Conservation (phyloP, 2,888 invertebrate genomes). For the Phaedon cochleariae region DNA sequence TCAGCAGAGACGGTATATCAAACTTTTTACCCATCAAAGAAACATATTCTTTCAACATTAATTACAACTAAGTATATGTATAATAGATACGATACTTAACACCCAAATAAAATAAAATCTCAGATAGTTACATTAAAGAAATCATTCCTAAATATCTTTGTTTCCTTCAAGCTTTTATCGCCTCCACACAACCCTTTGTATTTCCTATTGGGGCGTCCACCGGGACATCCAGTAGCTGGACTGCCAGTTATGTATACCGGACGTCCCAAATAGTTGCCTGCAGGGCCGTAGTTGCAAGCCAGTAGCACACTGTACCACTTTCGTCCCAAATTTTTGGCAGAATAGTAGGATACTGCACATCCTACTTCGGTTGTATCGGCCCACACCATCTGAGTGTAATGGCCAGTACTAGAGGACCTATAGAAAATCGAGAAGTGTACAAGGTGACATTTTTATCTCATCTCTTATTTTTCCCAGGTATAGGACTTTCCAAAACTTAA, state of each 20-base stretch:
- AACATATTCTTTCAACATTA: too few relatives aligned
- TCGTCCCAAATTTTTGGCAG: slow-evolving; percentile 29
- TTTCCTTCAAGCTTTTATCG: slow-evolving; percentile 15
- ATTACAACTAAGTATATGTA: too few relatives aligned
- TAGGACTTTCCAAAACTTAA: too few relatives aligned
- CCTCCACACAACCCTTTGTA: slow-evolving; percentile 52
- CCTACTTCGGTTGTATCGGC: slow-evolving; percentile 56
- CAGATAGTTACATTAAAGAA: slow-evolving; percentile 14
- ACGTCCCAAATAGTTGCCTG: slow-evolving; percentile 55
- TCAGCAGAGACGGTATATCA: too few relatives aligned
- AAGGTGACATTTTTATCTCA: too few relatives aligned
- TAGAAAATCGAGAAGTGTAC: neutral
- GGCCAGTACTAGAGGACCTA: slow-evolving; percentile 42
- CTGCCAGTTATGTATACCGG: slow-evolving; percentile 55
- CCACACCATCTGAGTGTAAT: slow-evolving; percentile 60
- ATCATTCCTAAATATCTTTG: slow-evolving; percentile 17
- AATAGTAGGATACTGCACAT: slow-evolving; percentile 55
- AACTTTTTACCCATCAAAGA: too few relatives aligned
- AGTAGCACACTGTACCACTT: slow-evolving; percentile 54
- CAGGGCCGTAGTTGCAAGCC: slow-evolving; percentile 59
- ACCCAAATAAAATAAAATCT: too few relatives aligned
- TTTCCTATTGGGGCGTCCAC: slow-evolving; percentile 42
- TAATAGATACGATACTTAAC: too few relatives aligned
- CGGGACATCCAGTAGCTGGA: slow-evolving; percentile 49
- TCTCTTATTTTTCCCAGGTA: too few relatives aligned